Evolutionary conservation across 2,113 vertebrate species (phyloP), one percentile per base, ranked within the genome.

Genomic region (Oncorhynchus gorbuscha): DNA sequence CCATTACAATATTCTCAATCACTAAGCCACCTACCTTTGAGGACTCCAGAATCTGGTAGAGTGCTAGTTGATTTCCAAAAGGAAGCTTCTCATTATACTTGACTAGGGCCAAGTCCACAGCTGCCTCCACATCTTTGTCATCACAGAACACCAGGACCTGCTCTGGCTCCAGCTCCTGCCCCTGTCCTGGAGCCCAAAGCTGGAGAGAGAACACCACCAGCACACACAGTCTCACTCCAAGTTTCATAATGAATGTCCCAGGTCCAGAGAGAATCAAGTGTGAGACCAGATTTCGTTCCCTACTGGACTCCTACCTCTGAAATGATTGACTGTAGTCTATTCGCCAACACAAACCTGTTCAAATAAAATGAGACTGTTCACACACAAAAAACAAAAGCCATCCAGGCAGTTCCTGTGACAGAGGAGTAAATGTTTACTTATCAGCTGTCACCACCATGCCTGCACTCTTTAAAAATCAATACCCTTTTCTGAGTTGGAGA

Each of bases 31-130:
- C 61, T 79, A 89, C 88, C 79, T 87, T 84, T 14, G 51, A 39
- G 64, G 84, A 84, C n/a, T 72, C 20, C 67, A 69, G 13, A 72
- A 86, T 78, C 49, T 85, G 79, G 76, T 86, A 87, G 13, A 89
- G 84, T 30, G 84, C 84, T 61, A 85, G 39, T 18, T 81, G 72
- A 26, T 70, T 66, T 20, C 86, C 83, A 22, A 39, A 32, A 1
- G 14, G 71, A 24, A 89, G 67, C 2, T 72, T 61, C 12, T 77
- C 65, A 71, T 89, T 89, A n/a, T 73, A 51, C 0, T 66, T 20
- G 1, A 24, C 14, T 24, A 89, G 79, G 20, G 77, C 79, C 58
- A 59, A 20, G 58, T 79, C 73, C 61, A 86, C 88, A 5, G 48
- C 62, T 1, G 58, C 48, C 22, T 81, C 30, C 3, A 86, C 83